phyloP scores from a whole-genome alignment of 1,140 invertebrate genomes.

The Heliothis virescens region DNA sequence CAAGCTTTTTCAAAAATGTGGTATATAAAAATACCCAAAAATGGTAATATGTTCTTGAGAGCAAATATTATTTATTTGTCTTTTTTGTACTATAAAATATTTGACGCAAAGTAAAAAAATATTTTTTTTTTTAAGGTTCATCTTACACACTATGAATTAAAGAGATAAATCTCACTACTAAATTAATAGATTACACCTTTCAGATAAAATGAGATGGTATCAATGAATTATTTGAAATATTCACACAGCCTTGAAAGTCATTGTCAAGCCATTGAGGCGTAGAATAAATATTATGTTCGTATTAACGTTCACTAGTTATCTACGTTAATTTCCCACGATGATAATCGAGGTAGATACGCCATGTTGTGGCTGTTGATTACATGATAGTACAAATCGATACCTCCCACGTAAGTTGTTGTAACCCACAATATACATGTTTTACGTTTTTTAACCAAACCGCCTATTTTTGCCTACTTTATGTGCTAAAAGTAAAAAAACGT shows the following conservation, averaged over 20 bases:
- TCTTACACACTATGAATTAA: neutral
- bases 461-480: too few relatives aligned
- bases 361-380: constrained; percentile 5
- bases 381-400: neutral
- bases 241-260: constrained; percentile 21
- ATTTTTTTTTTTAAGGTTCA: too few relatives aligned
- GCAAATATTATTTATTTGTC: too few relatives aligned
- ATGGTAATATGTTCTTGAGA: too few relatives aligned
- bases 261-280: neutral
- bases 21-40: too few relatives aligned
- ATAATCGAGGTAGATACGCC: neutral
- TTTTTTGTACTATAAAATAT: too few relatives aligned
- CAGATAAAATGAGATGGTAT: neutral
- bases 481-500: too few relatives aligned
- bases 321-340: constrained; percentile 2
- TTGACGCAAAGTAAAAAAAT: too few relatives aligned
- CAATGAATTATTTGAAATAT: constrained; percentile 12
- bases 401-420: too few relatives aligned
- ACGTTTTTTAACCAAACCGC: too few relatives aligned
- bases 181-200: neutral
- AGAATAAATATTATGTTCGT: constrained; percentile 3
- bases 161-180: neutral
- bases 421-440: too few relatives aligned
- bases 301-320: constrained; percentile 1
- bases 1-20: too few relatives aligned